Evolutionary conservation across 2,888 invertebrate species (phyloP).

Genomic region (Aphidius colemani): DNA sequence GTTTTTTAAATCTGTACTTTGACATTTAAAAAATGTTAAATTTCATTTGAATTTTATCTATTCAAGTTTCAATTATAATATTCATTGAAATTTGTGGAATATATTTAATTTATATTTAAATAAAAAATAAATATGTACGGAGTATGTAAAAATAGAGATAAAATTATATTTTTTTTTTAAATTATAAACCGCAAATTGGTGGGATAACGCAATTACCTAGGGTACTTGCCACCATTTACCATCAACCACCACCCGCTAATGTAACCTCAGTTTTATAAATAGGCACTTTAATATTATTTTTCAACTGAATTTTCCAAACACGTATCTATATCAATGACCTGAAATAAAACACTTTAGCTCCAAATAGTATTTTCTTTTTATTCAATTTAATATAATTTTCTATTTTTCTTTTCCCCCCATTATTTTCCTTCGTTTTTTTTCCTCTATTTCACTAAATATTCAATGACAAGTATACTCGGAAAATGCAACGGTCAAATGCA

Average conservation of each 20-base stretch:
- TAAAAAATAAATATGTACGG: slow-evolving; percentile 7
- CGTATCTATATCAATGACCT: not conserved
- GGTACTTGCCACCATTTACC: slow-evolving; percentile 35
- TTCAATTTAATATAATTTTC: slow-evolving; percentile 8
- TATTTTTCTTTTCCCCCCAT: not conserved
- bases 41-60: too few species aligned
- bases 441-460: too few species aligned
- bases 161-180: slow-evolving; percentile 16
- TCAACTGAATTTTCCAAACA: not conserved
- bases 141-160: slow-evolving; percentile 23
- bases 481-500: too few species aligned
- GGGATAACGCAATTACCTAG: slow-evolving; percentile 48
- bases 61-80: too few species aligned
- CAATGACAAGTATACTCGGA: too few species aligned
- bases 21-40: too few species aligned
- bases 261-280: slow-evolving; percentile 33
- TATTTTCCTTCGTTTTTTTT: not conserved
- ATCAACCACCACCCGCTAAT: not conserved
- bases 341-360: not conserved
- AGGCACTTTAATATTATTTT: slow-evolving; percentile 28
- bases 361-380: not conserved
- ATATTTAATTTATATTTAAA: slow-evolving; percentile 9
- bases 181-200: slow-evolving; percentile 44
- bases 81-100: not conserved
- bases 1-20: too few species aligned